Conservation (phyloP, 2,113 vertebrate species). For the Poecile atricapillus region DNA sequence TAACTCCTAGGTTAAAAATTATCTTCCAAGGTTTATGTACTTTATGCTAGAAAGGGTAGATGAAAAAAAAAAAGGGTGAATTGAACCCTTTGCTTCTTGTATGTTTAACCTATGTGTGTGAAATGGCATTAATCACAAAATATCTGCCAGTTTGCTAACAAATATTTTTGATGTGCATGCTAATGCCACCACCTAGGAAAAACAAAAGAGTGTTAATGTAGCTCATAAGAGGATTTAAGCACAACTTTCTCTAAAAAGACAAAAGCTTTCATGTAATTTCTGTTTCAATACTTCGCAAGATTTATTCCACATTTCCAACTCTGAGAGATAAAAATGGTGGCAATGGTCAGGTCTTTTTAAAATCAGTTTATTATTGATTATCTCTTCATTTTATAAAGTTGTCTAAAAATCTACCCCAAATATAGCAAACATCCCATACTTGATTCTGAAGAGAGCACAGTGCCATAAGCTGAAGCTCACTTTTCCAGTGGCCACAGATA, state of each 20-base stretch:
- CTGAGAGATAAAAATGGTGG: background rate
- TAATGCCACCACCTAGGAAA: background rate
- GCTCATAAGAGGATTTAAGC: background rate
- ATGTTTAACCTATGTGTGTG: background rate
- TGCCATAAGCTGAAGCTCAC: background rate
- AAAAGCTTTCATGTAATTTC: background rate
- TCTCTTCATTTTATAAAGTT: background rate
- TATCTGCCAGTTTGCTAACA: background rate
- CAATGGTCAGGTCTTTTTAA: background rate
- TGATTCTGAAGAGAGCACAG: background rate
- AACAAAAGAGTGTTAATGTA: background rate
- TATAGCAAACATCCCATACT: background rate
- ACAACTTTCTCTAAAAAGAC: background rate
- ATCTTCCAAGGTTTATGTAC: conserved; percentile 65
- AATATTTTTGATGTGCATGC: background rate
- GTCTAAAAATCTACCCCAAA: background rate
- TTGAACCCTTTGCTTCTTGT: background rate
- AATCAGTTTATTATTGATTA: background rate
- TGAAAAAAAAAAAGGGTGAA: background rate
- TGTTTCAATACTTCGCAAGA: background rate
- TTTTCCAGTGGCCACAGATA: background rate
- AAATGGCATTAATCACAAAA: background rate
- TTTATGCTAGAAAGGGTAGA: conserved; percentile 20
- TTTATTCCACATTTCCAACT: background rate
- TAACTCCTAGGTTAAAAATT: conserved; percentile 77